These are phyloP conservation scores for Anas capensis DNA, from an alignment of 2,797 vertebrate species.

Conservation along the genomic window DNA sequence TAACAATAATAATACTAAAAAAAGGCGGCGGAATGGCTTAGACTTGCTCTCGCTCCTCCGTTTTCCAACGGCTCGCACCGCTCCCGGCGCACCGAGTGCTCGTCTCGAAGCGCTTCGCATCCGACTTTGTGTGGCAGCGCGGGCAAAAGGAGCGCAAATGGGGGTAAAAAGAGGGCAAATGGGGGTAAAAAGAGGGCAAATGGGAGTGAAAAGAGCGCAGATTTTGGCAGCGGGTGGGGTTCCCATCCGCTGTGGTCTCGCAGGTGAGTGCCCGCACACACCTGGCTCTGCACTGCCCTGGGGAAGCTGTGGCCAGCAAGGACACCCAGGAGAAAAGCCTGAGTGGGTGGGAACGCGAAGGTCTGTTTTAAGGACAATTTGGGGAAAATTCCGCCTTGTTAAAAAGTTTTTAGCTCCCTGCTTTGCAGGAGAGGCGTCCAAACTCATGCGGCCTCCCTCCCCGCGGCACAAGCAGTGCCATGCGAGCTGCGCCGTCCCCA, in stretches of 20 bases:
- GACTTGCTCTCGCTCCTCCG: background rate
- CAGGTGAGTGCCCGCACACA: rapidly evolving
- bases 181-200: background rate
- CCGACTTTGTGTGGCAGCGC: rapidly evolving
- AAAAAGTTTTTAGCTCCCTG: background rate
- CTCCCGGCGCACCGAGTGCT: background rate
- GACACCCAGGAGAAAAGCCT: background rate
- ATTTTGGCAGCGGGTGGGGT: too few relatives aligned
- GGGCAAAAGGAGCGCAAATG: background rate
- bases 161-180: background rate
- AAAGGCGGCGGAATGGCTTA: background rate
- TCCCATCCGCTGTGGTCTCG: background rate
- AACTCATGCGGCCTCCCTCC: rapidly evolving
- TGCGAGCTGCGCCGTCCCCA: background rate
- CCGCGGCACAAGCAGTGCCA: background rate
- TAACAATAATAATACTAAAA: background rate
- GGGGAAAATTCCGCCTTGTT: rapidly evolving
- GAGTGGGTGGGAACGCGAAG: rapidly evolving
- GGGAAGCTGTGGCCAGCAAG: background rate
- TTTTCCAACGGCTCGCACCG: rapidly evolving
- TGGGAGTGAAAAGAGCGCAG: too few relatives aligned
- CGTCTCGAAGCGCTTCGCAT: background rate
- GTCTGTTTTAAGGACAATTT: background rate
- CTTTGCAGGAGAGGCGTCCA: background rate
- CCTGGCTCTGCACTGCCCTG: rapidly evolving